These are phyloP conservation scores for Sminthurinus signatus DNA, from an alignment of 1,140 invertebrate species.

Conservation along the genomic window DNA sequence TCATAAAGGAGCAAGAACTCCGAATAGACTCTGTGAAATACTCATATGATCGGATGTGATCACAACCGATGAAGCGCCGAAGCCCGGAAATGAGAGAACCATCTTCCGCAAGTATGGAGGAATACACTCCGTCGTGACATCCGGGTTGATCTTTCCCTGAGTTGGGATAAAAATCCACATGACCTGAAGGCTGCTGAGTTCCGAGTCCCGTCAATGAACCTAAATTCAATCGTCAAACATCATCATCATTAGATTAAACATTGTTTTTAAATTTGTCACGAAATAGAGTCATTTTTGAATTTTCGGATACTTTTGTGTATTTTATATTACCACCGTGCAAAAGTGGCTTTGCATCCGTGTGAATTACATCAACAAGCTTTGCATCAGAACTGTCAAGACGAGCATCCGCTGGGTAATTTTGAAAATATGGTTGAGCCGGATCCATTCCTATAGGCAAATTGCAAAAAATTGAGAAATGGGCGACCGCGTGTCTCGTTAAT, in stretches of 20 bases:
- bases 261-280: too few relatives aligned
- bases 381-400: slow-evolving; percentile 78
- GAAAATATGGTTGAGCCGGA: slow-evolving; percentile 87
- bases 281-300: too few relatives aligned
- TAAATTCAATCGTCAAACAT: too few relatives aligned
- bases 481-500: neutral
- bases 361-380: slow-evolving; percentile 76
- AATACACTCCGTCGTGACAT: slow-evolving; percentile 63
- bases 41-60: slow-evolving; percentile 75
- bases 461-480: neutral
- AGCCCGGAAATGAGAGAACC: slow-evolving; percentile 61
- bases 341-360: slow-evolving; percentile 76
- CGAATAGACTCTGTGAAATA: slow-evolving; percentile 81
- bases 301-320: too few relatives aligned
- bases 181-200: slow-evolving; percentile 69
- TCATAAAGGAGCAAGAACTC: slow-evolving; percentile 63
- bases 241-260: too few relatives aligned
- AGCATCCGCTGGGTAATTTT: slow-evolving; percentile 69
- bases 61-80: slow-evolving; percentile 69
- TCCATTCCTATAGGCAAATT: slow-evolving; percentile 61
- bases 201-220: slow-evolving; percentile 56
- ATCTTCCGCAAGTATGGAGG: slow-evolving; percentile 59
- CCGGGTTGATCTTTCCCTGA: slow-evolving; percentile 72
- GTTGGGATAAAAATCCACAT: slow-evolving; percentile 86
- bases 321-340: slow-evolving; percentile 59